Base-by-base conservation (phyloP, 2,113 vertebrate genomes). In the Dicrurus megarhynchus region DNA sequence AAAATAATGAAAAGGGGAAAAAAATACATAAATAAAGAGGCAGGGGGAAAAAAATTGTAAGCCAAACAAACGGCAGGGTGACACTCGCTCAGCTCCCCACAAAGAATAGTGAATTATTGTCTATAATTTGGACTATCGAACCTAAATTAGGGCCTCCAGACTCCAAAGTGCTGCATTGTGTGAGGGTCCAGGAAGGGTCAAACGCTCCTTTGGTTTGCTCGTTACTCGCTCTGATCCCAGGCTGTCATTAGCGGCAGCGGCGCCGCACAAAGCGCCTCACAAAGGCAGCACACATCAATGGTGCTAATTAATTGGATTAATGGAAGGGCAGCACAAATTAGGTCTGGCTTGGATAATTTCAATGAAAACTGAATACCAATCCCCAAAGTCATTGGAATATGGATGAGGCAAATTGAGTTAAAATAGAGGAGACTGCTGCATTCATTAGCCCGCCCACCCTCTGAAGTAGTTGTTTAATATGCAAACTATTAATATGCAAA, bases 261-360 rank as follows among this genome's bases (percentile, higher is more conserved):
- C 44, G 70, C 98, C 90, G 97, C 98, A 98, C 98, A 99, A 99
- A 99, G 98, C 98, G 97, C 98, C 97, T 98, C 97, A 98, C 98
- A 98, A 98, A 98, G 98, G 98, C 97, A 98, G 97, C 97, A 92
- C 98, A 97, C 98, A 99, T 99, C 98, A 98, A 98, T 98, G 97
- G 98, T 98, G 98, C 98, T 99, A 99, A 99, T 99, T 99, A 99
- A 99, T 99, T 99, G 98, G 99, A 99, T 99, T 99, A 99, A 99
- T 99, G 98, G 99, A 98, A 98, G 98, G 98, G 98, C 98, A 98
- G 98, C 98, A 98, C 98, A 98, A 98, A 98, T 99, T 98, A 98
- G 98, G 98, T 98, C 98, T 97, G 98, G 97, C 97, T 98, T 97
- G 97, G 98, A 98, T 99, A 97, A 97, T 99, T 99, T 99, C 98